These are phyloP conservation scores for Ormyrus thymus DNA, from an alignment of 2,888 invertebrate species.

Conservation along the genomic window DNA sequence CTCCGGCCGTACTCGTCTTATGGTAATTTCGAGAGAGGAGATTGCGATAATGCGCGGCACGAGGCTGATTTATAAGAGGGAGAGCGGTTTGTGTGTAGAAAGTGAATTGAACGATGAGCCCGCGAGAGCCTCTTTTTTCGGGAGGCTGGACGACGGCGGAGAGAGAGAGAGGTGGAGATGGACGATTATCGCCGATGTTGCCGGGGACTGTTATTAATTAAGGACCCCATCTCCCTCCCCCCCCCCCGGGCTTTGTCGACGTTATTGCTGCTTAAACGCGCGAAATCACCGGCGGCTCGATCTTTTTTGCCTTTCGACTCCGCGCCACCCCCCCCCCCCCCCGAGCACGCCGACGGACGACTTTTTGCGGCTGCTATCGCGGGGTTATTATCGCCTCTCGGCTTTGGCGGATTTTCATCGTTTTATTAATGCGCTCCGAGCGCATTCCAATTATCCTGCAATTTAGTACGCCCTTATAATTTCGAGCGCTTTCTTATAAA, in stretches of 20 bases:
- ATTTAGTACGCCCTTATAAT: no score
- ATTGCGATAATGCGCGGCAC: slow-evolving; percentile 21
- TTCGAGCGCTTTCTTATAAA: no score
- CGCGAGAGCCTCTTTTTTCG: neutral
- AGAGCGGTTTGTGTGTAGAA: neutral
- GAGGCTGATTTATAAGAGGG: slow-evolving; percentile 22
- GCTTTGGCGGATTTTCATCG: neutral
- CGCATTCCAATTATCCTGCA: neutral
- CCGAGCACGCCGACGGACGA: no score
- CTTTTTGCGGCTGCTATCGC: no score
- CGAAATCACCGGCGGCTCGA: no score
- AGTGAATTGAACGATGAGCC: slow-evolving; percentile 21
- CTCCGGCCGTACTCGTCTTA: neutral
- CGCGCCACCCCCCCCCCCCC: no score
- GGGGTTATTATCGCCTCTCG: no score
- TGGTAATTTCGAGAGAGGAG: slow-evolving; percentile 28
- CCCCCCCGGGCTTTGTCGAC: no score
- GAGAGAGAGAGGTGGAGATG: neutral
- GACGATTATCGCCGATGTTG: neutral
- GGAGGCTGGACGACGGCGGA: no score
- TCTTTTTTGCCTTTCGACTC: no score
- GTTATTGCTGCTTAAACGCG: no score
- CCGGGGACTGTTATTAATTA: slow-evolving; percentile 8
- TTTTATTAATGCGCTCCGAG: neutral
- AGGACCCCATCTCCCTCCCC: neutral